A percentile compares a stretch with the other conserved stretches of the same genome.
Conservation (phyloP, 2,113 vertebrate genomes). For the Urocitellus parryii region DNA sequence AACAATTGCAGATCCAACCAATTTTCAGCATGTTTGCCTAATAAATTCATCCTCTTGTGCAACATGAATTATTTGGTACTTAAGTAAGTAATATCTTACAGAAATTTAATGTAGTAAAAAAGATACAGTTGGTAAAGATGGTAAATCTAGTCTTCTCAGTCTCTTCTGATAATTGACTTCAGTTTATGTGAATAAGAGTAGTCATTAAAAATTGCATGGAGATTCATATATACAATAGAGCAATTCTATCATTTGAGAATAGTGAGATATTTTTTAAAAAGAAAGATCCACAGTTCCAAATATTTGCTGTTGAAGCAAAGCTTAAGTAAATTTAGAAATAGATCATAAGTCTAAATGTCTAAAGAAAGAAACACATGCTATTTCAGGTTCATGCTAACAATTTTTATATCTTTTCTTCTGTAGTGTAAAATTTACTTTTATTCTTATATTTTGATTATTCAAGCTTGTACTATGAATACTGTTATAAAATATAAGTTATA, state of each 20-base stretch:
- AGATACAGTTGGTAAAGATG: neutral
- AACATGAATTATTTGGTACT: neutral
- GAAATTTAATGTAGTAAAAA: neutral
- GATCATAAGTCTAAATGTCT: neutral
- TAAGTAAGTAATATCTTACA: neutral
- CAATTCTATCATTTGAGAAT: neutral
- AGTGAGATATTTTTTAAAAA: neutral
- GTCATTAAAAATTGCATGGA: neutral
- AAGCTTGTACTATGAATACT: neutral
- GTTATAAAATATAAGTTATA: neutral
- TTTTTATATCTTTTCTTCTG: neutral
- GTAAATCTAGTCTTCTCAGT: neutral
- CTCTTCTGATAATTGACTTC: neutral
- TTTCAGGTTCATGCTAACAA: neutral
- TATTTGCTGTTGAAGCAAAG: neutral
- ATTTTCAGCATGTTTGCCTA: neutral
- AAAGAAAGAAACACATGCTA: neutral
- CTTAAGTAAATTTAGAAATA: constrained; percentile 29
- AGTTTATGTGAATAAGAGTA: neutral
- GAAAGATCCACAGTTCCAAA: constrained; percentile 2
- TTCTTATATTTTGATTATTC: neutral
- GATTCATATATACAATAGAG: neutral
- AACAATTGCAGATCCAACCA: neutral
- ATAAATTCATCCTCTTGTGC: neutral
- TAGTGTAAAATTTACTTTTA: neutral